Base-by-base conservation (phyloP, 2,888 invertebrate species). In the Koerneria pararmatus region DNA sequence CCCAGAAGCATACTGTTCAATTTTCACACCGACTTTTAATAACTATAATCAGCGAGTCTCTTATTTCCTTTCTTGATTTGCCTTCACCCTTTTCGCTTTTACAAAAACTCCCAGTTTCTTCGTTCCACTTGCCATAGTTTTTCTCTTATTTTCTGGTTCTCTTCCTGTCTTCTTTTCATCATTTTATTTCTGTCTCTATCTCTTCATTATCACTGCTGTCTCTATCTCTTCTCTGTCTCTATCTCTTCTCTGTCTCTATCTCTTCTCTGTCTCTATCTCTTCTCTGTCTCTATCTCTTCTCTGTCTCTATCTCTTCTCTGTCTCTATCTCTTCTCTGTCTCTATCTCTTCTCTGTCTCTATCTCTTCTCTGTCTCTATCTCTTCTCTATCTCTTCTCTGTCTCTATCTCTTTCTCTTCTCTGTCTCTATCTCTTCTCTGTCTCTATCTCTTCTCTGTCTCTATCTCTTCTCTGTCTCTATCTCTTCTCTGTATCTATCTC, bases 141-240 rank as follows among this genome's bases (percentile, higher is more conserved):
- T 22, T 51, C 51, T 22, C 5, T 51, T 27, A 22, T 27, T 22
- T n/a, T 51, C 5, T 51, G 6, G n/a, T 27, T 22, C 51, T 51
- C 51, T 51, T 27, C n/a, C 51, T 51, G 24, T n/a, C 51, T n/a
- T n/a, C 51, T 51, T 27, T 8, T 58, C 37, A n/a, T 41, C 22
- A 22, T 35, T 37, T 29, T 27, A 4, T n/a, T 27, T 6, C 6
- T 22, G 8, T 49, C 34, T 29, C 6, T n/a, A 29, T 27, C 29
- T 19, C 8, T 15, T 46, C 24, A n/a, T n/a, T 8, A 51, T 51
- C 6, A 24, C 5, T 11, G 22, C 22, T 8, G 27, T 58, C 37
- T 29, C 58, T n/a, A 22, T 35, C 27, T 29, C 37, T 11, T n/a
- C 32, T 6, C 6, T 22, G 8, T 49, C 34, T 29, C 6, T n/a